Conservation (phyloP, 2,797 vertebrate genomes). For the Salmo trutta region DNA sequence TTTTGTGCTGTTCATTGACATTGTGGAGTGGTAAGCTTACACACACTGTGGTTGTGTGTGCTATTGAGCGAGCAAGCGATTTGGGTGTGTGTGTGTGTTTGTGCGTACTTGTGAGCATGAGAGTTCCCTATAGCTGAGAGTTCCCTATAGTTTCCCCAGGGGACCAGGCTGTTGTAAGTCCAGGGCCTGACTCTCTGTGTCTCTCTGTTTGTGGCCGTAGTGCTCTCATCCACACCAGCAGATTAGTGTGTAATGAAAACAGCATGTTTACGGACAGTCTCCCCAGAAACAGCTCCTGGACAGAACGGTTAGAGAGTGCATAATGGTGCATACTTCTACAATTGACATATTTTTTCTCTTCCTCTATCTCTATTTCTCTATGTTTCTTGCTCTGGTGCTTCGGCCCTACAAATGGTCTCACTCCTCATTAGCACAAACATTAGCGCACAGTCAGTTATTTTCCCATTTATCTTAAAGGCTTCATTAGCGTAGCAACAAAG, state of each 20-base stretch:
- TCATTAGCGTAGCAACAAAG: too few relatives aligned
- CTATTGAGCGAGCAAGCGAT: neutral
- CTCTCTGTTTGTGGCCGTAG: neutral
- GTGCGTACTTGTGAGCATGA: neutral
- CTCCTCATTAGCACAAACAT: too few relatives aligned
- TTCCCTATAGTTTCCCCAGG: neutral
- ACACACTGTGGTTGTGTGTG: neutral
- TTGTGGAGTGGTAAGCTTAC: neutral
- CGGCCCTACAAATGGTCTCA: too few relatives aligned
- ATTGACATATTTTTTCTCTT: too few relatives aligned
- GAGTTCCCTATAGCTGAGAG: neutral
- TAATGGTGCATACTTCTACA: too few relatives aligned
- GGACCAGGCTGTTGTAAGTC: neutral
- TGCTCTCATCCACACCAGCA: neutral
- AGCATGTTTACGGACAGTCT: neutral
- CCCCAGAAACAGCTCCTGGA: neutral
- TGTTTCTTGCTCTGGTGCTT: neutral
- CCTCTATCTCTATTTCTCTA: neutral
- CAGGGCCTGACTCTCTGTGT: neutral
- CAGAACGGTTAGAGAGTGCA: neutral
- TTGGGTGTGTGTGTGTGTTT: neutral
- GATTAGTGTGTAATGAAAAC: conserved; percentile 5
- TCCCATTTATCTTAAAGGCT: too few relatives aligned
- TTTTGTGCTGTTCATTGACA: neutral
- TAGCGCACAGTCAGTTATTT: too few relatives aligned